A percentile compares a stretch with the other conserved stretches of the same genome.
Evolutionary conservation across 2,113 vertebrate species (phyloP).

Genomic region (Nerophis lumbriciformis): DNA sequence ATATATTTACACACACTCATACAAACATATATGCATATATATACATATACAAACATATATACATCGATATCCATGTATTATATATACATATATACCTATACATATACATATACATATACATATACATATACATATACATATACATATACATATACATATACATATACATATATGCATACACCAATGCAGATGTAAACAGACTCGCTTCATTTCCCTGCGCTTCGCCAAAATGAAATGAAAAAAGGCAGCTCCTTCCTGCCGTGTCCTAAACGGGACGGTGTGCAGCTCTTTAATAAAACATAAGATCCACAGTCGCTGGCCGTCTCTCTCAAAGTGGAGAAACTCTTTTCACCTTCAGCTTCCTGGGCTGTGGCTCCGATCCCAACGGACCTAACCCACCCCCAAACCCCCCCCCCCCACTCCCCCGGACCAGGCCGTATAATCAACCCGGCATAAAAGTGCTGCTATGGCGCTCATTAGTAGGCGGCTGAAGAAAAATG

Average conservation of each 20-base stretch:
- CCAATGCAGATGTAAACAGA: no score
- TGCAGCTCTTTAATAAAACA: constrained; percentile 5
- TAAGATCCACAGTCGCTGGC: not conserved
- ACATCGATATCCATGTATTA: no score
- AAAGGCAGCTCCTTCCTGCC: not conserved
- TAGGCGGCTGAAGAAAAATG: no score
- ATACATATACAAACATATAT: no score
- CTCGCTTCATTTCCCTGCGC: not conserved
- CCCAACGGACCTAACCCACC: not conserved
- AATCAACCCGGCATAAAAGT: not conserved
- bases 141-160: no score
- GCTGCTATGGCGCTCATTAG: no score
- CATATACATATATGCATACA: no score
- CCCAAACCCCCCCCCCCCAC: not conserved
- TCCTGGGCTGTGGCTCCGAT: not conserved
- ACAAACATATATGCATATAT: no score
- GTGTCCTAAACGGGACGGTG: not conserved
- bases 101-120: no score
- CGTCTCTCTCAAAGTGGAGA: not conserved
- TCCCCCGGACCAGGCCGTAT: not conserved
- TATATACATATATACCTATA: no score
- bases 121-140: no score
- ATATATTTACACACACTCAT: no score
- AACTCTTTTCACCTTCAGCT: not conserved
- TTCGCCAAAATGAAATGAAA: not conserved